Conservation (phyloP, 2,797 vertebrate species). For the Schizopygopsis malacanthus region DNA sequence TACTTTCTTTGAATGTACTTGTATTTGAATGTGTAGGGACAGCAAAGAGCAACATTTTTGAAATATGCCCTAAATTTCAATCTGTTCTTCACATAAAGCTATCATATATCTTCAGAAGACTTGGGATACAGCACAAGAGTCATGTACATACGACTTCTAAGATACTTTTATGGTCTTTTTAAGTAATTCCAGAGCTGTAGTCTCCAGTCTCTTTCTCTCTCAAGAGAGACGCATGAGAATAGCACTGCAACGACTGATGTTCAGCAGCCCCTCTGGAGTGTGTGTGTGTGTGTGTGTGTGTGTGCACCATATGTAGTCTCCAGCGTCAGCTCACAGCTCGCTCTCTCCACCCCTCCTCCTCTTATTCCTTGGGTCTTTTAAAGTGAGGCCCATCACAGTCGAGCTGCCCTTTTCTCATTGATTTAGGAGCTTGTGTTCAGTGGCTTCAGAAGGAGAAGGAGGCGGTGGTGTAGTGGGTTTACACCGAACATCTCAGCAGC, state of each 20-base stretch:
- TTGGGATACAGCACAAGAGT: neutral
- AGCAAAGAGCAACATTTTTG: neutral
- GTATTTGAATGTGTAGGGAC: neutral
- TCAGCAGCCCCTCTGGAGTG: neutral
- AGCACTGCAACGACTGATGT: slow-evolving; percentile 18
- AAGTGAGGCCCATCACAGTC: slow-evolving; percentile 4
- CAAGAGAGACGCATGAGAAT: slow-evolving; percentile 8
- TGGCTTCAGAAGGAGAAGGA: neutral
- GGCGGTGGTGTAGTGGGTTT: slow-evolving; percentile 1
- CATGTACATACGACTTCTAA: neutral
- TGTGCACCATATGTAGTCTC: neutral
- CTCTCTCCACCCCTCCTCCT: slow-evolving; percentile 3
- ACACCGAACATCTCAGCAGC: slow-evolving; percentile 11
- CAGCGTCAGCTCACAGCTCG: neutral
- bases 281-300: neutral
- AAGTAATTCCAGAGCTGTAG: neutral
- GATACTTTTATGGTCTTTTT: neutral
- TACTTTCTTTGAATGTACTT: neutral
- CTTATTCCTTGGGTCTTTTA: slow-evolving; percentile 29
- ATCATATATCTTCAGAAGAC: slow-evolving; percentile 14
- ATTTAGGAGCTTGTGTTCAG: slow-evolving; percentile 24
- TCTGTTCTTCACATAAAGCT: neutral
- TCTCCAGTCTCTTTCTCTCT: slow-evolving; percentile 1
- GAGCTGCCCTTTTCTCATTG: slow-evolving; percentile 33
- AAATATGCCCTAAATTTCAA: neutral